Evolutionary conservation across 2,797 vertebrate genomes (phyloP).

Genomic region (Stomatorhinus walkeri): DNA sequence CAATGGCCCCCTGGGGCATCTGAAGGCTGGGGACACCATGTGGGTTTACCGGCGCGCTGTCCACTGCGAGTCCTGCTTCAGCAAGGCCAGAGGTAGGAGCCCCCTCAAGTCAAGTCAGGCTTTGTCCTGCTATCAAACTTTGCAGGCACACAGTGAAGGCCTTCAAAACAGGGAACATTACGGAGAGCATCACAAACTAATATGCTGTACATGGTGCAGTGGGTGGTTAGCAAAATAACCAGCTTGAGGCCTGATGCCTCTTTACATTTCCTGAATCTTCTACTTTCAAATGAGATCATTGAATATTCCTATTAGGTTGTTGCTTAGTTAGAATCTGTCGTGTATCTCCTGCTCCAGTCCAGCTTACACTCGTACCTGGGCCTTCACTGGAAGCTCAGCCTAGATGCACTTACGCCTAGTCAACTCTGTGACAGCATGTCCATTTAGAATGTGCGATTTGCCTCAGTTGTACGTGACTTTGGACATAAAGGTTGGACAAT

Average conservation of each 20-base stretch:
- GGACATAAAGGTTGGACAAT: neutral
- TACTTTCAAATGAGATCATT: neutral
- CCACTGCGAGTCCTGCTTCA: conserved; percentile 86
- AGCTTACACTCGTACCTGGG: neutral
- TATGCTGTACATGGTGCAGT: neutral
- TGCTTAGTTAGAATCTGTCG: neutral
- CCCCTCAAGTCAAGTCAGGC: neutral
- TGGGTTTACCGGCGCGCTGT: conserved; percentile 84
- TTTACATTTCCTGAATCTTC: neutral
- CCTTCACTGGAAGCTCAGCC: neutral
- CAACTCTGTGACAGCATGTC: neutral
- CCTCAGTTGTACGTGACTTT: neutral
- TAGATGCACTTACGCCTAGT: neutral
- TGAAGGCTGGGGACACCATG: conserved; percentile 88
- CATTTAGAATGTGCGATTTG: neutral
- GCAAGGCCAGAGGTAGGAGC: conserved; percentile 71
- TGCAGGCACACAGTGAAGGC: neutral
- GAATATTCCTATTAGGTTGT: neutral
- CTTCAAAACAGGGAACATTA: neutral
- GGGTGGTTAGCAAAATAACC: neutral
- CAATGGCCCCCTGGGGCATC: conserved; percentile 65
- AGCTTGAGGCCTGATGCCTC: neutral
- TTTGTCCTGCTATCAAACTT: neutral
- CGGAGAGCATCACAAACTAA: neutral
- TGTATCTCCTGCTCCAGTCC: neutral